Conservation (phyloP, 1,140 invertebrate genomes). For the Hycleus phaleratus region DNA sequence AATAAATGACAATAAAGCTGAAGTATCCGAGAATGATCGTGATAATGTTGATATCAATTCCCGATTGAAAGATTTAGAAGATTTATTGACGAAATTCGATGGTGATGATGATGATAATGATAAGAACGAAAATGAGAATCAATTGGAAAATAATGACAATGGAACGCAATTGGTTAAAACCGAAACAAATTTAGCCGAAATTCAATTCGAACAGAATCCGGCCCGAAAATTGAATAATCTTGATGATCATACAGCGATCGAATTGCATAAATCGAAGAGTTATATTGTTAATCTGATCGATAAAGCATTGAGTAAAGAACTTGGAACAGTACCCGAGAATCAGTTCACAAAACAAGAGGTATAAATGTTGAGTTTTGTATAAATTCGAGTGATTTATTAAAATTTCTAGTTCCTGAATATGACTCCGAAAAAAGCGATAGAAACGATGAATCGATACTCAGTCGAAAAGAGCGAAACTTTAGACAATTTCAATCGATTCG, state of each 20-base stretch:
- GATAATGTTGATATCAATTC: neutral
- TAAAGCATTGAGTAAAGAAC: constrained; percentile 37
- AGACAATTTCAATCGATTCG: no score
- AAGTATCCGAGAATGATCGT: no score
- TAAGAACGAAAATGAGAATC: neutral
- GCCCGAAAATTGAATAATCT: no score
- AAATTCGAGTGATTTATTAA: neutral
- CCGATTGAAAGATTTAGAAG: constrained; percentile 1
- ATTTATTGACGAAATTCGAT: constrained; percentile 5
- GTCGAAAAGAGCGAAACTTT: no score
- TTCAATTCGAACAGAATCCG: no score
- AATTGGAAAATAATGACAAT: constrained; percentile 2
- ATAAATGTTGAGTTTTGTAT: neutral
- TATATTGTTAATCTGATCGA: constrained; percentile 43
- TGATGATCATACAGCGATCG: constrained; percentile 30
- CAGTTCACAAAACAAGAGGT: constrained; percentile 2
- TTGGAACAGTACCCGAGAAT: constrained; percentile 30
- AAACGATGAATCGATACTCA: no score
- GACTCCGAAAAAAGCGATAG: no score
- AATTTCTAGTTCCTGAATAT: no score
- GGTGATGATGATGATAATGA: constrained; percentile 1
- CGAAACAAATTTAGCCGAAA: neutral
- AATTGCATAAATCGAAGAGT: constrained; percentile 42
- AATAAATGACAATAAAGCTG: no score
- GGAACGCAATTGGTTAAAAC: neutral